Base-by-base conservation (phyloP, 1,140 invertebrate species). In the Drosophila nigromelanica region DNA sequence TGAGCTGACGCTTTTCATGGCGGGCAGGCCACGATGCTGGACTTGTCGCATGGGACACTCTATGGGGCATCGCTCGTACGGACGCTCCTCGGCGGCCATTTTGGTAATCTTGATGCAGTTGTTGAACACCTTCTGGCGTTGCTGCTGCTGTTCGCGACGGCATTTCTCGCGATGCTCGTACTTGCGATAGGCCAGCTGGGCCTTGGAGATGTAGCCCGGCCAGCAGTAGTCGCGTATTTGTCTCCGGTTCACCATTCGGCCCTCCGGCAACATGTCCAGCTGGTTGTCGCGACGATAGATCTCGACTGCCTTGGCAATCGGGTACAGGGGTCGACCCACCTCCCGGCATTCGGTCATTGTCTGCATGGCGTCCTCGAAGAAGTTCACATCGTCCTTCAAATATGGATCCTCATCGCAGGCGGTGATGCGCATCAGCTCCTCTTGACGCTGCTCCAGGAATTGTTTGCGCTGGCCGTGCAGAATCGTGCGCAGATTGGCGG, bases 121-220 rank as follows among this genome's bases (percentile, higher is more conserved):
- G 18, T 66, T 47, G 6, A 67, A 68, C 15, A 89, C 80, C n/a
- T 63, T 37, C 2, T 80, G 59, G n/a, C 73, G 80, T 4, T 74
- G 51, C 5, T 21, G 0, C 1, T 66, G 56, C 67, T 61, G 62
- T 27, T 66, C 60, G 18, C 37, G 43, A 1, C 73, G 69, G 51
- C 83, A 89, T 6, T 39, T 63, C 24, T 89, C 76, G 0, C 69
- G 62, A 40, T 89, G 85, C 40, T 77, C 76, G 50, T 89, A 89
- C 37, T 89, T 89, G 4, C 61, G 47, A 30, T 67, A 89, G 42
- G 86, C 80, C 30, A 83, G 18, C 11, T 80, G 55, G 6, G 85
- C 83, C 30, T 89, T 83, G 27, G 76, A 70, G 18, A 33, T 50
- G 21, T 37, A 89, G 2, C 80, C 80, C 0, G 83, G 83, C 85